phyloP scores from a whole-genome alignment of 2,888 invertebrate species.

The Andrena fulva region DNA sequence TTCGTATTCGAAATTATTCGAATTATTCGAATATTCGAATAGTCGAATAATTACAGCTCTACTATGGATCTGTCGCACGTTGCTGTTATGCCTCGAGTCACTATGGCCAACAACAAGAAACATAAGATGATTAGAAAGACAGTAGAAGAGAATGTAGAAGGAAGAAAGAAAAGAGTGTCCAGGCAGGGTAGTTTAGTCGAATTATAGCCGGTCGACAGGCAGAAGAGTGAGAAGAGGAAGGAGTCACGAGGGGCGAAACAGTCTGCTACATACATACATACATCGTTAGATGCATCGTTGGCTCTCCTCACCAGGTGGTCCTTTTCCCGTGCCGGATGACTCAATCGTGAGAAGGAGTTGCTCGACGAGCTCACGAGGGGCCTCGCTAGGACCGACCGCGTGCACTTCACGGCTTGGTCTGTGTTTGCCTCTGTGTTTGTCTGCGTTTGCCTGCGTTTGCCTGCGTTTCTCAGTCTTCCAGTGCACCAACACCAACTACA shows the following conservation, averaged over 20 bases:
- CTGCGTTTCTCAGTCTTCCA: constrained; percentile 5
- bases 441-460: not conserved
- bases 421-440: constrained; percentile 14
- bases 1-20: too few species aligned
- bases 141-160: not conserved
- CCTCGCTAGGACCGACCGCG: constrained; percentile 48
- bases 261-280: constrained; percentile 14
- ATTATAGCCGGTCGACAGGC: constrained; percentile 32
- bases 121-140: not conserved
- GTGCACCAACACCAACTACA: not conserved
- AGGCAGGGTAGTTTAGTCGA: constrained; percentile 21
- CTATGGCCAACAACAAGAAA: not conserved
- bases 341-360: constrained; percentile 83
- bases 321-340: constrained; percentile 81
- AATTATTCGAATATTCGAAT: too few species aligned
- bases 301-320: constrained; percentile 83
- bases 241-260: constrained; percentile 65
- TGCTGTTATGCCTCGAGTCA: constrained; percentile 13
- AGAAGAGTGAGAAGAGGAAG: constrained; percentile 30
- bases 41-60: too few species aligned
- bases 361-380: constrained; percentile 73
- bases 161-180: constrained; percentile 10
- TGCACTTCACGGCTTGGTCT: constrained; percentile 17
- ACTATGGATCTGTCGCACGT: constrained; percentile 42
- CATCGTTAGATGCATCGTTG: constrained; percentile 79